phyloP scores from a whole-genome alignment of 2,888 invertebrate species.

The Ferrisia virgata region DNA sequence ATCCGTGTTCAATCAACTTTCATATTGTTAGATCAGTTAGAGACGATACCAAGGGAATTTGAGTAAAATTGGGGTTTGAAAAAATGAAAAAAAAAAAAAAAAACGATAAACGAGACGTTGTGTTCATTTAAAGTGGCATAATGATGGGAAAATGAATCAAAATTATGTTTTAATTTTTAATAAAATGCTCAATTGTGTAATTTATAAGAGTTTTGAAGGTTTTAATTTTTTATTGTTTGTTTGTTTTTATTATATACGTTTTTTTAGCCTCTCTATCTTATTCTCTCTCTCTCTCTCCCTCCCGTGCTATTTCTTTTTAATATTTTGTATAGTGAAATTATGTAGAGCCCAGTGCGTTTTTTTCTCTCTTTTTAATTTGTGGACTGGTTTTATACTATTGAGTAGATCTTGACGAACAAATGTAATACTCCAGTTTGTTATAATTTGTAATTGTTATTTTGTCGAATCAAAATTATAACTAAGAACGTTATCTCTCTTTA shows the following conservation, averaged over 20 bases:
- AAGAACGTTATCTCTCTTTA: neutral
- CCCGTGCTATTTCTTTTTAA: neutral
- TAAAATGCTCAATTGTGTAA: conserved; percentile 28
- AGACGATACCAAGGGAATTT: neutral
- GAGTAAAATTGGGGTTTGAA: neutral
- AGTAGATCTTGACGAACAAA: neutral
- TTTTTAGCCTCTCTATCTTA: neutral
- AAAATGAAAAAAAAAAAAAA: neutral
- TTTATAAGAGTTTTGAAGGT: conserved; percentile 10
- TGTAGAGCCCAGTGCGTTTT: neutral
- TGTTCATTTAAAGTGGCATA: conserved; percentile 36
- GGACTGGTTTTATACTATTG: neutral
- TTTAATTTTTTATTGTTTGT: conserved; percentile 17
- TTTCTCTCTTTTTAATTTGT: neutral
- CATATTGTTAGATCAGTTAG: conserved; percentile 30
- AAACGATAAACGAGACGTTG: conserved; percentile 17
- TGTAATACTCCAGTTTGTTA: conserved; percentile 25
- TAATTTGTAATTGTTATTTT: conserved; percentile 7
- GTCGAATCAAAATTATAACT: conserved; percentile 6
- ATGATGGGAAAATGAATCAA: neutral
- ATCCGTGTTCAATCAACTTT: conserved; percentile 47
- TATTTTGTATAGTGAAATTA: neutral
- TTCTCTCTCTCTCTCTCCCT: neutral
- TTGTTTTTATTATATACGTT: conserved; percentile 5
- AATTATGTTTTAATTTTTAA: conserved; percentile 31